Conservation (phyloP, 35 echinoderm and acorn worm genomes). For the Diadema setosum region DNA sequence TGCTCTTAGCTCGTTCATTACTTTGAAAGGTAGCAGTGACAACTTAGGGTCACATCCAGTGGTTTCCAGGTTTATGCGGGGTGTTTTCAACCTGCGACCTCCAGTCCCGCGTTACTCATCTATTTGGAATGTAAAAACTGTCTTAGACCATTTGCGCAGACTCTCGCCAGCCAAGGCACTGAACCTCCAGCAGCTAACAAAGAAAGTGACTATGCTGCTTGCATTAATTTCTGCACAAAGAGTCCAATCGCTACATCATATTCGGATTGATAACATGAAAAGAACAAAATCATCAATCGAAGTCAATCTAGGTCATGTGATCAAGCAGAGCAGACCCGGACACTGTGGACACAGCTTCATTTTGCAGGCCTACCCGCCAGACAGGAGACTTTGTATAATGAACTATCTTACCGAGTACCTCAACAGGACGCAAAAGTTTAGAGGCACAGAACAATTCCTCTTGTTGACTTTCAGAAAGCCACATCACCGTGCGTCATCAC, state of each 20-base stretch:
- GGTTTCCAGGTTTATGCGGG: constrained; percentile 50
- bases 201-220: constrained; percentile 40
- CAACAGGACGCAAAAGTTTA: constrained; percentile 23
- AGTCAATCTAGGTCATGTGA: constrained; percentile 9
- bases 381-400: constrained; percentile 50
- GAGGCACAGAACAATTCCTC: constrained; percentile 3
- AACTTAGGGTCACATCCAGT: constrained; percentile 42
- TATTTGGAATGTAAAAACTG: constrained; percentile 58
- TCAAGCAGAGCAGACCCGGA: constrained; percentile 52
- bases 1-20: constrained; percentile 41
- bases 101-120: constrained; percentile 27
- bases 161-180: not conserved
- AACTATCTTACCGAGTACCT: constrained; percentile 52
- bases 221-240: constrained; percentile 47
- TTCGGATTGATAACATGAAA: not conserved
- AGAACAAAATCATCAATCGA: not conserved
- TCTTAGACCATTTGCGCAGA: constrained; percentile 29
- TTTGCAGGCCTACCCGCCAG: constrained; percentile 38
- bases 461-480: constrained; percentile 63
- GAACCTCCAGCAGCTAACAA: constrained; percentile 33
- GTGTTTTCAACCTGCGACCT: constrained; percentile 46
- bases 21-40: not conserved
- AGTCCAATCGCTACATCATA: constrained; percentile 5
- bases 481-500: not conserved
- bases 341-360: not conserved